phyloP scores from a whole-genome alignment of 2,113 vertebrate species.

The Eidolon helvum region DNA sequence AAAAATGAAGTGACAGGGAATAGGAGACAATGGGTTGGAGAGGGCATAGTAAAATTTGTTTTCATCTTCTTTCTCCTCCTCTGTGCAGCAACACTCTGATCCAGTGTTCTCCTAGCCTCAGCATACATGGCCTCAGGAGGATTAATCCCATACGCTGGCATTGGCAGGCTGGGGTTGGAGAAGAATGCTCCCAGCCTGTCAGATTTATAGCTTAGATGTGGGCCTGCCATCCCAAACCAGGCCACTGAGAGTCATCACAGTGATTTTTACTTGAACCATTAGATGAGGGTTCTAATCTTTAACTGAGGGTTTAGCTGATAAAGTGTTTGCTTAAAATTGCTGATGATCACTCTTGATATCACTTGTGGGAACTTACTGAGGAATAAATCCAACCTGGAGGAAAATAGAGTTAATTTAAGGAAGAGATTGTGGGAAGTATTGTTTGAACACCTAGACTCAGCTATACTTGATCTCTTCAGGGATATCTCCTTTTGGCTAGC shows the following conservation, averaged over 20 bases:
- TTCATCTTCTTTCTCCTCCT: neutral
- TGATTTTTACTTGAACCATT: neutral
- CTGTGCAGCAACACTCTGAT: neutral
- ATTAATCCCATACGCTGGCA: no score
- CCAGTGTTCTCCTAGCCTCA: neutral
- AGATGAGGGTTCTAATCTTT: neutral
- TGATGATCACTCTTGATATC: neutral
- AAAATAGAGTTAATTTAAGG: neutral
- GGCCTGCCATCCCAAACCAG: neutral
- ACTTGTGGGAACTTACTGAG: neutral
- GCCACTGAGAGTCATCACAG: neutral
- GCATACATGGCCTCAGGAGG: neutral
- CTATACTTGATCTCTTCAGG: neutral
- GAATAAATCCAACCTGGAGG: neutral
- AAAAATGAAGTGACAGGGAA: neutral
- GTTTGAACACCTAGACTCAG: neutral
- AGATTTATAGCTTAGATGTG: neutral
- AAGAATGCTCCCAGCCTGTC: neutral
- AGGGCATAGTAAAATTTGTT: neutral
- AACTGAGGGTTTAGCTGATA: neutral
- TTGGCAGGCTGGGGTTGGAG: neutral
- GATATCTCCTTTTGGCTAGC: neutral
- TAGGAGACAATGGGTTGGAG: neutral
- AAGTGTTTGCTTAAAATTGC: neutral
- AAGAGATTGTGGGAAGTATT: neutral